These are phyloP conservation scores for Gallinago stenura DNA, from an alignment of 2,797 vertebrate species.

Conservation along the genomic window DNA sequence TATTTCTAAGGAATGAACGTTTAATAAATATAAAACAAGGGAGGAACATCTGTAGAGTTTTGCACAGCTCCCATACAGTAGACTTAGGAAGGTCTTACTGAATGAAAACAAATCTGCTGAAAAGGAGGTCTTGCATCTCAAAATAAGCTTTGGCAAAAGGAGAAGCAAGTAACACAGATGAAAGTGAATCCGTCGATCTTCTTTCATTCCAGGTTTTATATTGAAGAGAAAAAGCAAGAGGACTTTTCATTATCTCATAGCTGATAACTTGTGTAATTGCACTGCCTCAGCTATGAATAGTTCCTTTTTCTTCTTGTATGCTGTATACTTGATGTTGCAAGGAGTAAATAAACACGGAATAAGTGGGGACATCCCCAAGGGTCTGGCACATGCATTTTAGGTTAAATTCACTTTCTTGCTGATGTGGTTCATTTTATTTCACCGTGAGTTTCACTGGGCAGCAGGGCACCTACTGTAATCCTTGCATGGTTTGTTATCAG, in stretches of 20 bases:
- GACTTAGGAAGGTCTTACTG: not conserved
- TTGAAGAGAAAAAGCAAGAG: not conserved
- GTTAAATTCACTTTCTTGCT: not conserved
- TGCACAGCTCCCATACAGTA: not conserved
- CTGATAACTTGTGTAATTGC: not conserved
- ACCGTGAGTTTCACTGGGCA: not conserved
- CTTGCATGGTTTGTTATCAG: not conserved
- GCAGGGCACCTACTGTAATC: not conserved
- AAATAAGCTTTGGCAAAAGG: not conserved
- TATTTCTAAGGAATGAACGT: not conserved
- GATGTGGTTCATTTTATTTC: not conserved
- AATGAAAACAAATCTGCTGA: not conserved
- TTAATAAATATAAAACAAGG: not conserved
- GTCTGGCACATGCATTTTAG: not conserved
- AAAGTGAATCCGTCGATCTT: not conserved
- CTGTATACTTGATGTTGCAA: fast-evolving
- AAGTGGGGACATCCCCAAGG: not conserved
- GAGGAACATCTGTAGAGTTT: not conserved
- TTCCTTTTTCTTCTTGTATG: not conserved
- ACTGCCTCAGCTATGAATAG: not conserved
- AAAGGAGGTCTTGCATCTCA: not conserved
- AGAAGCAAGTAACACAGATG: not conserved
- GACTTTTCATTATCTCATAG: not conserved
- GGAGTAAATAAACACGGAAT: not conserved
- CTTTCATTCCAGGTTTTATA: not conserved